Conservation (phyloP, 2,888 invertebrate species). For the Bembecia ichneumoniformis region DNA sequence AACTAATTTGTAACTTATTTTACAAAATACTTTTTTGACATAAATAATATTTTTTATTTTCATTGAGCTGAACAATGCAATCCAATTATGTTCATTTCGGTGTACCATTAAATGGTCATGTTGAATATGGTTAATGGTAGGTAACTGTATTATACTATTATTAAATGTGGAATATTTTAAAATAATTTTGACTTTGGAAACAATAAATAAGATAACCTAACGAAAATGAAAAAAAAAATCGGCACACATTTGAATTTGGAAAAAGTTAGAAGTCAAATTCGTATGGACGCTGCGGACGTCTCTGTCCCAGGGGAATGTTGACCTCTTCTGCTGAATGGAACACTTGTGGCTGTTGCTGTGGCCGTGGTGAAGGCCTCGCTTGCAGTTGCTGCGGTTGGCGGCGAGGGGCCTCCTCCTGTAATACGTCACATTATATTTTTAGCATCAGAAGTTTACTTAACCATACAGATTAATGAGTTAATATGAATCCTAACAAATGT, state of each 20-base stretch:
- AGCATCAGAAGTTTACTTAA: not conserved
- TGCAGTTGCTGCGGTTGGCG: constrained; percentile 35
- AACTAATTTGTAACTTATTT: constrained; percentile 67
- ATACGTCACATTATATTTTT: not conserved
- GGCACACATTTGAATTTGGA: not conserved
- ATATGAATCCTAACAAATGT: too few relatives aligned
- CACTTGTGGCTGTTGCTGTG: constrained; percentile 74
- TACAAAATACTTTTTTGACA: constrained; percentile 34
- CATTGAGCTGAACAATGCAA: constrained; percentile 10
- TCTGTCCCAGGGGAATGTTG: constrained; percentile 86
- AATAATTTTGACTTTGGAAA: too few relatives aligned
- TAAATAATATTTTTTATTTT: constrained; percentile 39
- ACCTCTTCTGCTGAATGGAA: constrained; percentile 90
- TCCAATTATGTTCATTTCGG: too few relatives aligned
- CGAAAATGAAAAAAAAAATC: not conserved
- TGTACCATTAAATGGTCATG: too few relatives aligned
- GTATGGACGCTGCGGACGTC: constrained; percentile 76
- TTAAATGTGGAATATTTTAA: too few relatives aligned
- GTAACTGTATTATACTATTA: too few relatives aligned
- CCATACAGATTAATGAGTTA: not conserved
- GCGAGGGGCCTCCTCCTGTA: constrained; percentile 40
- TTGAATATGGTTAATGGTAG: too few relatives aligned
- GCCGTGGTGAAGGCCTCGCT: constrained; percentile 34
- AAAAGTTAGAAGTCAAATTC: constrained; percentile 53
- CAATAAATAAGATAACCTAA: not conserved